Evolutionary conservation across 2,888 invertebrate genomes (phyloP), one percentile per base, ranked within the genome.

Genomic region (Plagodis pulveraria): DNA sequence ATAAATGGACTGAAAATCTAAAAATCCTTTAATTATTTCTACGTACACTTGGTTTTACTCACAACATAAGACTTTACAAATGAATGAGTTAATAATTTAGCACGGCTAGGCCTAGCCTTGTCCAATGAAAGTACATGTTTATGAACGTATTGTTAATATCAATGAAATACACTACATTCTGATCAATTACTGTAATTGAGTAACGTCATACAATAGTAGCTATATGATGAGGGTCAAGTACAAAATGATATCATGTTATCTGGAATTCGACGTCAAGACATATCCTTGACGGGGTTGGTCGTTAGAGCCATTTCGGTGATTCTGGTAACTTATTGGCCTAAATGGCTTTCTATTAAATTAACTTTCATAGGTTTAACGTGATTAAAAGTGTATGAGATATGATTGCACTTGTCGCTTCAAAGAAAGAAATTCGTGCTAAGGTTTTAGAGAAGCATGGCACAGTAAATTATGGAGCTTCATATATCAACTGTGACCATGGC

Each of bases 101-200:
- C 22, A 22, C 22, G 40, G 38, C 38, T 40, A 8, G 38, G 38
- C 38, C 6, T 40, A 40, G 38, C 35, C 33, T 22, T 22, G 22
- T 4, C 22, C 4, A 22, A 22, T 22, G 4, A 22, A 22, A 22
- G 1, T 22, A 5, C 40, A 10, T 40, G 8, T 10, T 40, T 2
- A 10, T 40, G 40, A 22, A 1, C 22, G 22, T 45, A 58, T 34
- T 45, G 32, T 42, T 7, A 53, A 62, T 35, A 60, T 62, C 59
- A 67, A 67, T 61, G 40, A 41, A 50, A 32, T 41, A 52, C 43
- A 45, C 45, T 63, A 42, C 40, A 40, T 36, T 36, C 22, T 52
- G 50, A 47, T 34, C 56, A 58, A 61, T 57, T 56, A 58, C 48
- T 50, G 58, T 53, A 41, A 55, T 62, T 58, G 47, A 50, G 44